Base-by-base conservation (phyloP, 1,140 invertebrate genomes). In the Trialeurodes vaporariorum region DNA sequence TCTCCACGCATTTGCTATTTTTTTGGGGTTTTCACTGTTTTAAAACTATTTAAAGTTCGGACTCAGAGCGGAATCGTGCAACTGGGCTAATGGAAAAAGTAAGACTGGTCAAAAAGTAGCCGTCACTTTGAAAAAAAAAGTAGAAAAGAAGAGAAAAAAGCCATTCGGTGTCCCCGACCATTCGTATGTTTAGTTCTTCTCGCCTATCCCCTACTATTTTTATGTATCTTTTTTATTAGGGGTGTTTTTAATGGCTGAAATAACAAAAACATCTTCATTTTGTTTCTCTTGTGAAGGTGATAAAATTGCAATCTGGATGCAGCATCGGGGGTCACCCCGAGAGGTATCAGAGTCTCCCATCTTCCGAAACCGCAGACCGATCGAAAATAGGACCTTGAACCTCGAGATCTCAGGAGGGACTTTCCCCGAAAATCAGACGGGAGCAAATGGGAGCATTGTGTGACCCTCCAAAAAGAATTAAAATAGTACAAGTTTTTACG, bases 261-360 rank as follows among this genome's bases (percentile, higher is more conserved):
- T 49, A 49, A 49, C 34, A 49, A 49, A 49, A 49, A 49, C 34
- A 49, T 49, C 34, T 49, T 49, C 34, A 49, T 49, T 49, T 49
- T 49, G 34, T 49, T 49, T 49, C 34, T 49, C 34, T 49, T 17
- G 34, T n/a, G 34, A 49, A 49, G 34, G 34, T 49, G 34, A 49
- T 49, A 49, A 49, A 49, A 49, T 49, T 49, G 34, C 34, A 49
- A 49, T 49, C 34, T 5, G 5, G 5, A 5, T 5, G 34, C 34
- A 49, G 34, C 34, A 49, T 17, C 34, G 34, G 34, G 34, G 34
- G n/a, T n/a, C 34, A 49, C 34, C 34, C 5, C 34, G 17, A n/a
- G n/a, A n/a, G n/a, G n/a, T n/a, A n/a, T n/a, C n/a, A n/a, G n/a
- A n/a, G n/a, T n/a, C n/a, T n/a, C n/a, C n/a, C n/a, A n/a, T n/a